Base-by-base conservation (phyloP, 2,888 invertebrate genomes). In the Shargacucullia verbasci region DNA sequence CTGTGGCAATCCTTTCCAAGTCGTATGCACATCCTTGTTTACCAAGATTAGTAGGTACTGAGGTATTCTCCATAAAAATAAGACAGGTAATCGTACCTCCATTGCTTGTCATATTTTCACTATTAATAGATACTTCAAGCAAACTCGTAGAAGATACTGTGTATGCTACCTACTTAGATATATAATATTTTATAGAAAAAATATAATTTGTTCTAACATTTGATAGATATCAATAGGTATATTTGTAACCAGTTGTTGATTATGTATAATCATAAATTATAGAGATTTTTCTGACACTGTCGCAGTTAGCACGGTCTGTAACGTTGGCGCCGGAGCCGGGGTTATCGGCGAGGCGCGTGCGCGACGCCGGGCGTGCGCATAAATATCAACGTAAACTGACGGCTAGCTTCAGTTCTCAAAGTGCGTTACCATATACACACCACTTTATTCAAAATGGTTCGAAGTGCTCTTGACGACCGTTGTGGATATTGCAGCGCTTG, bases 401-500 rank as follows among this genome's bases (percentile, higher is more conserved):
- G 74, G 74, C 70, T 68, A 75, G 78, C 81, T 75, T 83, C 86
- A 89, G 88, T 91, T 75, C 79, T 79, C 78, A 76, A 79, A 82
- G 81, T 83, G 81, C 80, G 78, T 74, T 78, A 73, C 64, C 43
- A 37, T 33, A 61, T 38, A 57, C 56, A 59, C 59, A 70, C 55
- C 53, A 70, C 55, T 54, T 68, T 52, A 65, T 49, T 76, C 78
- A 83, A 83, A 73, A 93, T 92, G 92, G 90, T 91, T 68, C 82
- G 82, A 66, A 90, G 84, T 82, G 76, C 76, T 74, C 76, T 89
- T 39, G 87, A 85, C 69, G 90, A 92, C 54, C 89, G 82, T 63
- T 94, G 94, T 82, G 94, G 94, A 15, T 94, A 94, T 62, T 94
- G 94, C 81, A 86, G 83, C 72, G 89, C 92, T 37, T 94, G 94